Evolutionary conservation across 2,888 invertebrate genomes (phyloP), one percentile per base, ranked within the genome.

Genomic region (Bellardia pandia): DNA sequence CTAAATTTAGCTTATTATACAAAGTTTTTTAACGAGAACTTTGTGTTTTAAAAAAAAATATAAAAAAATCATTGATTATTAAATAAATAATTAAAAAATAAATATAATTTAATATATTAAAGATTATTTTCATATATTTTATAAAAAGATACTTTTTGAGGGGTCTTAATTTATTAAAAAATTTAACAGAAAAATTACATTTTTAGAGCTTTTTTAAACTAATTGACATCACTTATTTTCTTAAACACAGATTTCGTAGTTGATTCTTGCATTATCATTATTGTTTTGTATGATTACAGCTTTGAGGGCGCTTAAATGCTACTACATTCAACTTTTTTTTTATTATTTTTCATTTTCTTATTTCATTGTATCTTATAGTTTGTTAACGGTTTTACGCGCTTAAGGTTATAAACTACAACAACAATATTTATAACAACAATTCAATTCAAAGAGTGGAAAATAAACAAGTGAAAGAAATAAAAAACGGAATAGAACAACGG

Each of bases 351-450:
- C 33, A 48, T 74, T 53, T 9, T 80, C 58, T 76, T 51, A 16
- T 64, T 51, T 48, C 5, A 33, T 68, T 51, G 33, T 33, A 76
- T 53, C 56, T 68, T 76, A 33, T 76, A 76, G 68, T 40, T 64
- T 72, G 16, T 77, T 85, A 87, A 85, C 87, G 81, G 87, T 74
- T 78, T 45, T 60, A 74, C 64, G 64, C 77, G 81, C 84, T 87
- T 85, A 78, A 78, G 85, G 80, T 85, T 78, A 81, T 56, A 74
- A 82, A 56, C 58, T 68, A 45, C 40, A 13, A 58, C 33, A 45
- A n/a, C 33, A 76, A 80, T 48, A 62, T 23, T 23, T 23, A 58
- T 40, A 60, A 80, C 53, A 62, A 69, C 53, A 81, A 71, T n/a
- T 80, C 53, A 81, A 71, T n/a, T 80, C n/a, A 64, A 64, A 85